A percentile compares a stretch with the other conserved stretches of the same genome.
These are phyloP conservation scores for Montipora capricornis DNA, from an alignment of 64 coral and sea anemone species.

Conservation along the genomic window DNA sequence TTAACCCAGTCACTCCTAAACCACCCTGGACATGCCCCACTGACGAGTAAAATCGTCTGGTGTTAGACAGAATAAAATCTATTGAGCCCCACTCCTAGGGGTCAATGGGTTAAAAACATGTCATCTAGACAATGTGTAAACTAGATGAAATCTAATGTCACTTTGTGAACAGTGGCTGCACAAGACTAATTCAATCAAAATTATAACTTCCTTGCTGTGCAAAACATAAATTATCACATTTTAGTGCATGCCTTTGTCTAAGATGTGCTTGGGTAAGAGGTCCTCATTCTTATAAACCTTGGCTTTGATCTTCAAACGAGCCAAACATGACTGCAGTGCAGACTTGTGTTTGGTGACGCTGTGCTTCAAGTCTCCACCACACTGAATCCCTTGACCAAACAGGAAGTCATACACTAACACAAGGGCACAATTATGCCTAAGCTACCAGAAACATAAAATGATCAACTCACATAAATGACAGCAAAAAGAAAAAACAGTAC, in stretches of 20 bases:
- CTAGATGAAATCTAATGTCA: too few species aligned
- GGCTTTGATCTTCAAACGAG: slow-evolving; percentile 84
- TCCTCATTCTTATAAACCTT: slow-evolving; percentile 93
- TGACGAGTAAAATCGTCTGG: too few species aligned
- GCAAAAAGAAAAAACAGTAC: too few species aligned
- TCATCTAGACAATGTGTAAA: too few species aligned
- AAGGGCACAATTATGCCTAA: slow-evolving; percentile 74
- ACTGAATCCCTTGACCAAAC: slow-evolving; percentile 90
- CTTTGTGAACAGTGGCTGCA: too few species aligned
- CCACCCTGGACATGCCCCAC: too few species aligned
- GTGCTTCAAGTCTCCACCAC: slow-evolving; percentile 90
- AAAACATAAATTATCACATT: background rate
- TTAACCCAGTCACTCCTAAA: too few species aligned
- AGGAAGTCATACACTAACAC: slow-evolving; percentile 91
- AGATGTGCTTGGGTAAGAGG: slow-evolving; percentile 65
- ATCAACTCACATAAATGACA: background rate
- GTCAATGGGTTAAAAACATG: too few species aligned
- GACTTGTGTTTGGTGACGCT: slow-evolving; percentile 76
- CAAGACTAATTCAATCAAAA: too few species aligned
- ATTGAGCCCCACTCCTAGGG: too few species aligned
- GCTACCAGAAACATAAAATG: background rate
- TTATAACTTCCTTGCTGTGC: background rate
- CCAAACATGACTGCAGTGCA: slow-evolving; percentile 78
- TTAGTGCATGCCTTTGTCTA: slow-evolving; percentile 39
- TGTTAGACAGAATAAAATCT: too few species aligned